phyloP scores from a whole-genome alignment of 2,113 vertebrate species.

The Todiramphus saurophagus region DNA sequence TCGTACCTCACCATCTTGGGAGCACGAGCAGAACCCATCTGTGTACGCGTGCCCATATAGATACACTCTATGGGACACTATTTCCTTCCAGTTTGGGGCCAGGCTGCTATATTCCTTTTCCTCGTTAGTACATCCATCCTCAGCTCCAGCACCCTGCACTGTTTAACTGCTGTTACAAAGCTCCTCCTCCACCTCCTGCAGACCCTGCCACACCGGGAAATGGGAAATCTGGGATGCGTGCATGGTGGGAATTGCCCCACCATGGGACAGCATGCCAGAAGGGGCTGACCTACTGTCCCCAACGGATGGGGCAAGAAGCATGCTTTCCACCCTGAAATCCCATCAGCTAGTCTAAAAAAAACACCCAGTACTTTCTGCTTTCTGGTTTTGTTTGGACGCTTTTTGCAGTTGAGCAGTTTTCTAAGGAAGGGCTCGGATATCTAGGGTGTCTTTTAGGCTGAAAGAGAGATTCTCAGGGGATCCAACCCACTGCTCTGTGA shows the following conservation, averaged over 20 bases:
- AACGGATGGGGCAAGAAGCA: background rate
- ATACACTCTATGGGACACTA: rapidly evolving
- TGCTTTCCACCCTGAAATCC: background rate
- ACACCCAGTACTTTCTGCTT: background rate
- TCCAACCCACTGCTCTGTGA: background rate
- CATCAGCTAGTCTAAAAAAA: rapidly evolving
- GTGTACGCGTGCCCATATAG: background rate
- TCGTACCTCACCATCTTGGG: background rate
- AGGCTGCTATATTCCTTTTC: background rate
- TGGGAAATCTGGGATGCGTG: background rate
- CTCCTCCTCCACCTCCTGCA: background rate
- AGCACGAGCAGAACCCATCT: background rate
- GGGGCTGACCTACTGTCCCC: background rate
- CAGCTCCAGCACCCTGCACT: background rate
- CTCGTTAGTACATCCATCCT: background rate
- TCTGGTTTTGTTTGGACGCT: background rate
- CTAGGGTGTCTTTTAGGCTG: background rate
- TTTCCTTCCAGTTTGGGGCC: background rate
- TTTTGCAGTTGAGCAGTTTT: background rate
- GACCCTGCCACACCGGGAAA: background rate
- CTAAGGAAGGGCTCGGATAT: background rate
- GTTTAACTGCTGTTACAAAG: background rate
- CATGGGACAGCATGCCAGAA: background rate
- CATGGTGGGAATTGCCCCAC: background rate
- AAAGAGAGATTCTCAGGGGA: background rate